A percentile compares a stretch with the other conserved stretches of the same genome.
These are phyloP conservation scores for Drosophila gaucha DNA, from an alignment of 2,888 invertebrate genomes.

Conservation along the genomic window DNA sequence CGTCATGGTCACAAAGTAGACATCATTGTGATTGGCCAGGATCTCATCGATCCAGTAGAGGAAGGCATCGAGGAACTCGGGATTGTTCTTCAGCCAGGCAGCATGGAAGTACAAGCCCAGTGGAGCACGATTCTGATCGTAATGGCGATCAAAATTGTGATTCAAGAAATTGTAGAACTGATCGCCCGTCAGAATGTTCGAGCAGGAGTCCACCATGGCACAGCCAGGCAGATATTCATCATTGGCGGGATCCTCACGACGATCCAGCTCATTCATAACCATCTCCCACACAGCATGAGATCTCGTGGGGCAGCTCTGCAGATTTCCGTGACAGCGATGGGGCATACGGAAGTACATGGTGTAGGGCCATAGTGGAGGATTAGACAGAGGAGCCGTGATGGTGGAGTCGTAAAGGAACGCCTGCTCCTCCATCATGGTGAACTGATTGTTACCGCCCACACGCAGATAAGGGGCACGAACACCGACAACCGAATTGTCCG, in stretches of 20 bases:
- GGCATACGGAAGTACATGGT: conserved; percentile 99
- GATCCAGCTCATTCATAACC: conserved; percentile 97
- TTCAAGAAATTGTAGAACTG: conserved; percentile 97
- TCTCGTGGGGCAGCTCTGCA: conserved; percentile 95
- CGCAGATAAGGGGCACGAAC: conserved; percentile 95
- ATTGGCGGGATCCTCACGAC: conserved; percentile 94
- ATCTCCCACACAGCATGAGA: conserved; percentile 98
- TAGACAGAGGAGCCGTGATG: conserved; percentile 95
- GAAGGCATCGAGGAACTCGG: conserved; percentile 96
- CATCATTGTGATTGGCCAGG: conserved; percentile 93
- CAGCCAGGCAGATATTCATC: conserved; percentile 96
- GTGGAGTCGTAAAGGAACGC: conserved; percentile 98
- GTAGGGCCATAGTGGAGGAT: conserved; percentile 98
- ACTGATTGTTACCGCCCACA: conserved; percentile 97
- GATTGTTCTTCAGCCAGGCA: conserved; percentile 96
- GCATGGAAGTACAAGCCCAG: conserved; percentile 96
- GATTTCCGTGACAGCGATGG: conserved; percentile 95
- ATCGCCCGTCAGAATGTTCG: conserved; percentile 95
- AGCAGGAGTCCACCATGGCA: conserved; percentile 97
- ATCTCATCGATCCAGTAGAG: conserved; percentile 97
- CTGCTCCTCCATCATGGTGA: conserved; percentile 98
- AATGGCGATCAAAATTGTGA: conserved; percentile 96
- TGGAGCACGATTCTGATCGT: conserved; percentile 95
- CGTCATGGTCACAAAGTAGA: conserved; percentile 98
- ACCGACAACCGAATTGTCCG: conserved; percentile 96